Percentiles rank a stretch among this genome's conserved stretches.
Evolutionary conservation across 2,797 vertebrate genomes (phyloP).

Genomic region (Melanitta fusca): DNA sequence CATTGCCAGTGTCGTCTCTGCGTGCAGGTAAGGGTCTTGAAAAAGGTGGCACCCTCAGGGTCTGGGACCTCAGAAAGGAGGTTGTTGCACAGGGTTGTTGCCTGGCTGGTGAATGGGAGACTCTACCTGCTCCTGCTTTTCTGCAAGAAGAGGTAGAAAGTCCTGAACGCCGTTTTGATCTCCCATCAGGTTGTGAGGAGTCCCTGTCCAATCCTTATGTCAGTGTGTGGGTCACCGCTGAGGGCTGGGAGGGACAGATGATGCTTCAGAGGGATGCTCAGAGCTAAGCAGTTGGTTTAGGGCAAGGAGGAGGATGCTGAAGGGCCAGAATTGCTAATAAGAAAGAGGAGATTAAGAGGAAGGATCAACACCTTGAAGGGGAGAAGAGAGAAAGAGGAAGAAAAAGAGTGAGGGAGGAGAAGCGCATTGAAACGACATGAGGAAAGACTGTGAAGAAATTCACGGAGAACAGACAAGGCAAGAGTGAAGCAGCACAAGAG

Average conservation of each 20-base stretch:
- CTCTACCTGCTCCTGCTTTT: background rate
- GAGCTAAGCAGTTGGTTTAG: background rate
- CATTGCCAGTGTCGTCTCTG: conserved; percentile 89
- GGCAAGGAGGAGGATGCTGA: background rate
- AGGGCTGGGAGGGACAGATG: background rate
- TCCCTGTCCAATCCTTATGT: rapidly evolving
- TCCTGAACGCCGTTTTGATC: background rate
- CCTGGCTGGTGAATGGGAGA: background rate
- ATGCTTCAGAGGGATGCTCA: background rate
- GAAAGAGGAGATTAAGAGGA: background rate
- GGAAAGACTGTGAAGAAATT: background rate
- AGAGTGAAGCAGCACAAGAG: background rate
- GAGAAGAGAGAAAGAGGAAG: background rate
- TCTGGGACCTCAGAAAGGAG: background rate
- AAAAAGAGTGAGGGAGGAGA: background rate
- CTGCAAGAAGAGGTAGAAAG: background rate
- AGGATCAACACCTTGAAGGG: background rate
- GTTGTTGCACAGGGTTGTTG: background rate
- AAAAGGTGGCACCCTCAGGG: background rate
- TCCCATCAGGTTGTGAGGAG: background rate
- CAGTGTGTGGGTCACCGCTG: background rate
- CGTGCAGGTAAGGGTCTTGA: conserved; percentile 86
- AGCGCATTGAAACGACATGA: background rate
- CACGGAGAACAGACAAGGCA: background rate
- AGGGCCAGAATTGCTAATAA: background rate